Percentiles rank a stretch among this genome's conserved stretches.
These are phyloP conservation scores for Graptemys geographica DNA, from an alignment of 2,797 vertebrate species.

Conservation along the genomic window DNA sequence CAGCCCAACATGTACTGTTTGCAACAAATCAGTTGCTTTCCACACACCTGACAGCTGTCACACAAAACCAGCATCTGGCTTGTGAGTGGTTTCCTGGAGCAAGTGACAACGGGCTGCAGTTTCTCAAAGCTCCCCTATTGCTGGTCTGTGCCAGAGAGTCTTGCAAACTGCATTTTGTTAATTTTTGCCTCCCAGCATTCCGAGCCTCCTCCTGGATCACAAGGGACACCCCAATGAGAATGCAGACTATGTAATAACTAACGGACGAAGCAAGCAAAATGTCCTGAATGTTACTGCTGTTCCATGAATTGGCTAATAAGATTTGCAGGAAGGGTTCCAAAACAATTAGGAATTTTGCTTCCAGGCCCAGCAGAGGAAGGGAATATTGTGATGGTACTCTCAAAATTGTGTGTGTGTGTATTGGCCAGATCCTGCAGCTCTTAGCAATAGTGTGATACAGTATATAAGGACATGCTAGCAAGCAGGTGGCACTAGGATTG, in stretches of 20 bases:
- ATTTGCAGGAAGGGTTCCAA: neutral
- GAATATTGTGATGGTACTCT: neutral
- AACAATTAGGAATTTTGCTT: neutral
- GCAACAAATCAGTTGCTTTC: neutral
- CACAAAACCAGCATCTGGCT: neutral
- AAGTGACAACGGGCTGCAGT: neutral
- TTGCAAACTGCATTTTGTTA: neutral
- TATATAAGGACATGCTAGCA: accelerated
- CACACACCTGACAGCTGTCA: constrained; percentile 30
- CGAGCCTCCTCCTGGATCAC: neutral
- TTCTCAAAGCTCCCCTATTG: neutral
- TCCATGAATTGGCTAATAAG: neutral
- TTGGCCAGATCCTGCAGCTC: neutral
- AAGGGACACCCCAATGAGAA: neutral
- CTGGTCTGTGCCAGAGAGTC: neutral
- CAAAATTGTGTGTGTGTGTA: neutral
- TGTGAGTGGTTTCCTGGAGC: neutral
- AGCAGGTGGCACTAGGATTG: neutral
- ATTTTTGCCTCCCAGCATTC: neutral
- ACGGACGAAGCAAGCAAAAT: neutral
- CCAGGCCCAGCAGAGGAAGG: neutral
- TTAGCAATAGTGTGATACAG: neutral
- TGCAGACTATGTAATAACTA: neutral
- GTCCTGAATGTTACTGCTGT: neutral
- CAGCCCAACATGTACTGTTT: neutral